These are phyloP conservation scores for Hermatobates lingyangjiaoensis DNA, from an alignment of 1,140 invertebrate genomes.

Conservation along the genomic window DNA sequence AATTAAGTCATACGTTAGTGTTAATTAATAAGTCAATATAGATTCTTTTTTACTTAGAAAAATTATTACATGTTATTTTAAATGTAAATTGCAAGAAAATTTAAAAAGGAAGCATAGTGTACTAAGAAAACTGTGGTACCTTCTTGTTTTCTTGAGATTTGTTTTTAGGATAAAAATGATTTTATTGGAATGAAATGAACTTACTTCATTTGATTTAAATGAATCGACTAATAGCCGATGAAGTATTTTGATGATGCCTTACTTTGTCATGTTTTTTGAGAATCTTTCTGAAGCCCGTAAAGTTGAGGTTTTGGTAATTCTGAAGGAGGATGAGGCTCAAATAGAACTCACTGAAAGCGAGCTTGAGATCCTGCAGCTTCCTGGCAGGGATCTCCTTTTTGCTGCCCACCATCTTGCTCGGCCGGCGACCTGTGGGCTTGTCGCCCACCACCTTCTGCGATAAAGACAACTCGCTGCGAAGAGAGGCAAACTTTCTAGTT, in stretches of 20 bases:
- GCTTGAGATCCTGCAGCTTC: constrained; percentile 67
- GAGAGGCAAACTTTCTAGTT: constrained; percentile 53
- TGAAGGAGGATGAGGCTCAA: constrained; percentile 60
- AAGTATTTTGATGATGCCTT: constrained; percentile 8
- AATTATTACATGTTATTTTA: too few species aligned
- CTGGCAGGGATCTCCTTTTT: constrained; percentile 29
- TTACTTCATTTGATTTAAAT: too few species aligned
- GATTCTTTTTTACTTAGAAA: too few species aligned
- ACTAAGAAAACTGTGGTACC: too few species aligned
- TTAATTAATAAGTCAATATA: too few species aligned
- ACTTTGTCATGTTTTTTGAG: constrained; percentile 89
- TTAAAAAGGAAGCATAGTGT: too few species aligned
- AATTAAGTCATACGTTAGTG: too few species aligned
- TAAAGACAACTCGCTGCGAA: constrained; percentile 47
- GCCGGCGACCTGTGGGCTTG: constrained; percentile 19
- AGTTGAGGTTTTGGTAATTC: constrained; percentile 65
- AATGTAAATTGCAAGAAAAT: too few species aligned
- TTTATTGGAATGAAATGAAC: too few species aligned
- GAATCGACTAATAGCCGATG: too few species aligned
- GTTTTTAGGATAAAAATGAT: too few species aligned
- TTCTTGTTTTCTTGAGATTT: too few species aligned
- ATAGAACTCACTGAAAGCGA: constrained; percentile 86
- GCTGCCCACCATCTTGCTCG: constrained; percentile 8
- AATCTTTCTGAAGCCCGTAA: constrained; percentile 82
- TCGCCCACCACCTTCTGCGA: constrained; percentile 25